Evolutionary conservation across 2,113 vertebrate genomes (phyloP).

Genomic region (Trichechus manatus): DNA sequence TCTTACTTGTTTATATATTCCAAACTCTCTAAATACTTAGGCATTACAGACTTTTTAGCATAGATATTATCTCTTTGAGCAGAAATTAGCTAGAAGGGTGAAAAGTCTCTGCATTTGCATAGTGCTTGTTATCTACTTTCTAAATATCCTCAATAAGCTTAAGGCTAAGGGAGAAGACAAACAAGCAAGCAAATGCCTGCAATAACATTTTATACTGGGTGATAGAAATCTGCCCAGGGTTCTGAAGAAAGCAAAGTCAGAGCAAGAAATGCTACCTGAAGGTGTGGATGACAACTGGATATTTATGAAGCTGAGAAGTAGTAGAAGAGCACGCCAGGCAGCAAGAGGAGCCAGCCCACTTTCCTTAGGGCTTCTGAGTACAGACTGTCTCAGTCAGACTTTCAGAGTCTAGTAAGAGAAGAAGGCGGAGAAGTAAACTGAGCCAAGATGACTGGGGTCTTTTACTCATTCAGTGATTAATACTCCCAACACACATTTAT

Average conservation of each 20-base stretch:
- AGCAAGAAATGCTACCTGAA: neutral
- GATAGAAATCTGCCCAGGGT: neutral
- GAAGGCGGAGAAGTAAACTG: neutral
- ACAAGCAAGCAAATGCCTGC: neutral
- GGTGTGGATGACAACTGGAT: neutral
- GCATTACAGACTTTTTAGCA: conserved; percentile 60
- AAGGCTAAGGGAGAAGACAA: conserved; percentile 17
- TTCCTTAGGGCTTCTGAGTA: neutral
- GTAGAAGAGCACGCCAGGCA: neutral
- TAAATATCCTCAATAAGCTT: conserved; percentile 9
- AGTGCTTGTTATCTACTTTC: conserved; percentile 58
- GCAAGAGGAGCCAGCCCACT: neutral
- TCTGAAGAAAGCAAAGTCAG: neutral
- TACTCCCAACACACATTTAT: neutral
- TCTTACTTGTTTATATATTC: conserved; percentile 48
- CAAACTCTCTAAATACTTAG: conserved; percentile 54
- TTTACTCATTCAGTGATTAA: neutral
- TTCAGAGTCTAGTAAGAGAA: neutral
- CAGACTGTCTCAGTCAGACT: neutral
- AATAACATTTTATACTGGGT: neutral
- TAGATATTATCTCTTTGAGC: conserved; percentile 70
- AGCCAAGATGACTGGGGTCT: neutral
- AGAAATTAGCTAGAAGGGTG: conserved; percentile 66
- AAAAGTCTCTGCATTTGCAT: conserved; percentile 39
- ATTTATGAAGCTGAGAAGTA: neutral